These are phyloP conservation scores for Loris lydekkerianus DNA, from an alignment of 2,797 vertebrate genomes.

Conservation along the genomic window DNA sequence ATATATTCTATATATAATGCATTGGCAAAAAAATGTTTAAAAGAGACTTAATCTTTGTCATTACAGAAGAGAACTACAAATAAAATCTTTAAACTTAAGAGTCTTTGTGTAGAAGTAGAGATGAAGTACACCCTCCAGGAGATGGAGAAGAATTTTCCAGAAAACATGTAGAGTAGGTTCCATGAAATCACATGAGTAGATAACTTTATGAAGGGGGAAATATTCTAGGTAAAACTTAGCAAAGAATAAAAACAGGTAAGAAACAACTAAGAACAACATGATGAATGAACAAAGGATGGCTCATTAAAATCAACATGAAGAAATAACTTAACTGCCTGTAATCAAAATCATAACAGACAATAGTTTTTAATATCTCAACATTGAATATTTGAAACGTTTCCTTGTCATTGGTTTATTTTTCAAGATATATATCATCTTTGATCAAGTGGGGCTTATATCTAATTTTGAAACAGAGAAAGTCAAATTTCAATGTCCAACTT, in stretches of 20 bases:
- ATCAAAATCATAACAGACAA: not conserved
- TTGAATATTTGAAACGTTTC: not conserved
- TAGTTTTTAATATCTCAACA: slow-evolving; percentile 18
- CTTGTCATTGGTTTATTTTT: not conserved
- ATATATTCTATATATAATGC: not conserved
- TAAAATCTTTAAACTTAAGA: not conserved
- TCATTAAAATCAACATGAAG: not conserved
- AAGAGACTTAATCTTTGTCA: not conserved
- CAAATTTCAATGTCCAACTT: not conserved
- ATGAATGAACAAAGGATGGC: not conserved
- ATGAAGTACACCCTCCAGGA: not conserved
- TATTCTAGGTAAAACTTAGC: not conserved
- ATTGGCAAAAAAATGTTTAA: not conserved
- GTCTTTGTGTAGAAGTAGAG: not conserved
- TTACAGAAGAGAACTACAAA: not conserved
- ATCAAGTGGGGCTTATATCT: not conserved
- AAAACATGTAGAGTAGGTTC: not conserved
- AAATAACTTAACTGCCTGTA: not conserved
- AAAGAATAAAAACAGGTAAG: not conserved
- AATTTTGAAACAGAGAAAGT: not conserved
- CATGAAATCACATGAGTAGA: not conserved
- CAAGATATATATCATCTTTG: not conserved
- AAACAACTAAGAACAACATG: not conserved
- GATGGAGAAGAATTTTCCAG: not conserved
- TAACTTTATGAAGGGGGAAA: not conserved